Base-by-base conservation (phyloP, 1,140 invertebrate genomes). In the Calephelis nemesis region DNA sequence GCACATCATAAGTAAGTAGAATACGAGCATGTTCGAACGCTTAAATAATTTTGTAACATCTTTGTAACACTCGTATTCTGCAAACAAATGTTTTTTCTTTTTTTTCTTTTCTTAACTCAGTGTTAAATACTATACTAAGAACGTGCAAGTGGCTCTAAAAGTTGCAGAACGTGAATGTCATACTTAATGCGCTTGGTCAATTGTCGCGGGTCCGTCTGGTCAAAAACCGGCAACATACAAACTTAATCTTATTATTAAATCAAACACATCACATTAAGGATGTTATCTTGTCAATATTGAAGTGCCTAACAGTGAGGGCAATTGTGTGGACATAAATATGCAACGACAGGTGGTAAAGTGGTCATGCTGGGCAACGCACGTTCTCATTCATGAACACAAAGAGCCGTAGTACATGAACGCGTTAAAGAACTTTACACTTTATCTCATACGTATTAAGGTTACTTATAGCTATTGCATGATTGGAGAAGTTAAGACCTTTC, bases 201-300 rank as follows among this genome's bases (percentile, higher is more conserved):
- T 88, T 88, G 83, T 83, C 78, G 73, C 77, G 78, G 73, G 77
- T 76, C 69, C 30, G 30, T 3, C 30, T 30, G 30, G 30, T 72
- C 67, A 81, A 84, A 84, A 83, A 81, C 81, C 73, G 68, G 76
- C 77, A 79, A 82, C 75, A 77, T 80, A 88, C 86, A 83, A 87
- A 88, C 83, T 84, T 84, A 91, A 90, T 92, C 89, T 92, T 90
- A 85, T 92, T 92, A 92, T 92, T 92, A 92, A 92, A 92, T 92
- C 91, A 92, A 92, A 92, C 91, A 92, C 90, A 92, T 92, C 91
- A 92, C 90, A 92, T 92, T 92, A 92, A 91, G 90, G 91, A 90
- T 92, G 91, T 92, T 92, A 92, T 92, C 91, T 91, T 91, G 90
- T 92, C 91, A 92, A 92, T 92, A 92, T 92, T 90, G 83, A 92